Evolutionary conservation across 2,888 invertebrate species (phyloP).

Genomic region (Sinelater perroti): DNA sequence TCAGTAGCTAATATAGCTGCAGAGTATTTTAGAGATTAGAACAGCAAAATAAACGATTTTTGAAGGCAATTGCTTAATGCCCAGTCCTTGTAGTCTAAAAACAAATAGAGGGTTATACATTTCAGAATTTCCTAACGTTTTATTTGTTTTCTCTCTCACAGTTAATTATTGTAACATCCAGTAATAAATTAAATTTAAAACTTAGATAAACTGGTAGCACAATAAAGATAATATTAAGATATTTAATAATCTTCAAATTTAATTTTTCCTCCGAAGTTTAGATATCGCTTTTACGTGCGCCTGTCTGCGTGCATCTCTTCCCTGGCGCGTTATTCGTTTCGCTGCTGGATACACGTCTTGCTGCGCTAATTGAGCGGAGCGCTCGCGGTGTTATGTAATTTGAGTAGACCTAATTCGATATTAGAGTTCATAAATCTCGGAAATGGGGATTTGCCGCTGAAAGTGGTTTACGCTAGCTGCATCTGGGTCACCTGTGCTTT

Average conservation of each 20-base stretch:
- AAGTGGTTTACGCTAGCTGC: conserved; percentile 15
- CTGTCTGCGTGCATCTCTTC: conserved; percentile 13
- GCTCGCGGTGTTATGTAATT: conserved; percentile 27
- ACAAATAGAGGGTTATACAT: too few relatives aligned
- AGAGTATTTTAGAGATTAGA: too few relatives aligned
- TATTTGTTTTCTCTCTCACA: too few relatives aligned
- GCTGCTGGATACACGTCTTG: conserved; percentile 25
- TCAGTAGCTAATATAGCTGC: too few relatives aligned
- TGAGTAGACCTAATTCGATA: conserved; percentile 24
- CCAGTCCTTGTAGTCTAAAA: too few relatives aligned
- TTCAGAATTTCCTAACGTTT: too few relatives aligned
- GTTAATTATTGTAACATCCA: not conserved
- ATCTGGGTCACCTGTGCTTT: conserved; percentile 23
- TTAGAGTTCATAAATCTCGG: conserved; percentile 26
- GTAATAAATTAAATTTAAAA: too few relatives aligned
- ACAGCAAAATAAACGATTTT: too few relatives aligned
- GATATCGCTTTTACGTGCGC: conserved; percentile 15
- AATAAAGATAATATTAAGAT: too few relatives aligned
- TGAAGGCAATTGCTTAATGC: too few relatives aligned
- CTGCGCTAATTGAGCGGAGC: conserved; percentile 27
- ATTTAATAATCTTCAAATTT: conserved; percentile 3
- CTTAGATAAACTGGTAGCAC: too few relatives aligned
- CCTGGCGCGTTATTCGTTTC: conserved; percentile 22
- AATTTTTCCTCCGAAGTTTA: conserved; percentile 16
- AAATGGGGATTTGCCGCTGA: conserved; percentile 6